These are phyloP conservation scores for Fistularia tabacaria DNA, from an alignment of 2,797 vertebrate species.

Conservation along the genomic window DNA sequence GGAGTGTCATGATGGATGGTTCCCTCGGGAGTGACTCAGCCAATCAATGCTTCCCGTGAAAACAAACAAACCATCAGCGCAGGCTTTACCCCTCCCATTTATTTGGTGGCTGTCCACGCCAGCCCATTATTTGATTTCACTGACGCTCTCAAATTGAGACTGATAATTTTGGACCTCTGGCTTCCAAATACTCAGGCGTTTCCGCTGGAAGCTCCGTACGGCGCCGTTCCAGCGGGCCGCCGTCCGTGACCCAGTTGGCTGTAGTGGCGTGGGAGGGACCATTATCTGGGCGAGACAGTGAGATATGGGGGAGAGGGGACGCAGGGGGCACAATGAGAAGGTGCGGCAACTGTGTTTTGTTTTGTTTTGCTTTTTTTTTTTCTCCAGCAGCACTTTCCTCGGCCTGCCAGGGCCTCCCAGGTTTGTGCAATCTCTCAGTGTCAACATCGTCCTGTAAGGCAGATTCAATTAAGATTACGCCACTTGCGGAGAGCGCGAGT, in stretches of 20 bases:
- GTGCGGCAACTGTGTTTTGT: slow-evolving; percentile 56
- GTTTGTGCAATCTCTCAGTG: slow-evolving; percentile 97
- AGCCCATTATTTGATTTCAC: no score
- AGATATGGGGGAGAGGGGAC: slow-evolving; percentile 86
- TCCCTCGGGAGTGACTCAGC: slow-evolving; percentile 45
- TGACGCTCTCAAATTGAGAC: no score
- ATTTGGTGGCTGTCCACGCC: no score
- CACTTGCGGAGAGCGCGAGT: slow-evolving; percentile 79
- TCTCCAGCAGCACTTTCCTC: slow-evolving; percentile 63
- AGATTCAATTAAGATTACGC: slow-evolving; percentile 99
- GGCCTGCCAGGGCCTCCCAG: slow-evolving; percentile 89
- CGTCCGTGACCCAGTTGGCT: slow-evolving; percentile 74
- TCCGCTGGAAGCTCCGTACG: not conserved
- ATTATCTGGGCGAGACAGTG: slow-evolving; percentile 83
- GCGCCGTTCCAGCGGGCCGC: slow-evolving; percentile 22
- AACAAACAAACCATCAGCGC: slow-evolving; percentile 50
- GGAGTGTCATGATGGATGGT: slow-evolving; percentile 49
- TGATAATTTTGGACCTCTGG: no score
- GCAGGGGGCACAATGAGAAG: slow-evolving; percentile 86
- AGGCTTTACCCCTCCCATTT: not conserved
- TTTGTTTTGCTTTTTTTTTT: slow-evolving; percentile 55
- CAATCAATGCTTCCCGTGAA: slow-evolving; percentile 56
- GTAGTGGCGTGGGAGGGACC: slow-evolving; percentile 53
- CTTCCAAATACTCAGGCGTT: no score
- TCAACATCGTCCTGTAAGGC: slow-evolving; percentile 90